Conservation (phyloP, 2,797 vertebrate species). For the Falco concolor region DNA sequence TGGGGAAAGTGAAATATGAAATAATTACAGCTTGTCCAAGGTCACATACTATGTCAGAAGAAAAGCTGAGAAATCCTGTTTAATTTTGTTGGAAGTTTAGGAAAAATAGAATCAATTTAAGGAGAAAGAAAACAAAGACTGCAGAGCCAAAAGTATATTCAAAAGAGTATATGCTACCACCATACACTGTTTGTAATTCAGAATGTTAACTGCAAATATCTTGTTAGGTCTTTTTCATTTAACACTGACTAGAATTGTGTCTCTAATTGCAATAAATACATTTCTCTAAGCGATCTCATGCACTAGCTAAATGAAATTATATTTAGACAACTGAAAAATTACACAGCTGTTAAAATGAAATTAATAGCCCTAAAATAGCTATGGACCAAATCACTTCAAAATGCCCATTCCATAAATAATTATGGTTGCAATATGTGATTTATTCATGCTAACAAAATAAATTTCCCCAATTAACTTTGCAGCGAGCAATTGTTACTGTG, state of each 20-base stretch:
- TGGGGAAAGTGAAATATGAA: not conserved
- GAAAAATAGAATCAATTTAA: not conserved
- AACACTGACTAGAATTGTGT: not conserved
- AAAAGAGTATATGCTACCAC: not conserved
- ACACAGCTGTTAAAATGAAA: conserved; percentile 13
- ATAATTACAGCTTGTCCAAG: not conserved
- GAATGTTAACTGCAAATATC: not conserved
- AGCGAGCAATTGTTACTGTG: not conserved
- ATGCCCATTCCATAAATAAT: not conserved
- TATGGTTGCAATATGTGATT: not conserved
- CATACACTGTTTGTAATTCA: not conserved
- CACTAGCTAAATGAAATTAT: not conserved
- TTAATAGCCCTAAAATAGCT: not conserved
- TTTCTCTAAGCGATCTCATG: conserved; percentile 3
- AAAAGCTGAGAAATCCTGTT: not conserved
- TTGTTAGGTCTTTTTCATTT: not conserved
- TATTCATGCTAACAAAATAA: not conserved
- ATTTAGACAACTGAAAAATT: conserved; percentile 16
- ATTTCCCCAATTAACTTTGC: not conserved
- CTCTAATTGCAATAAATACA: not conserved
- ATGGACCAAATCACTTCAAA: not conserved
- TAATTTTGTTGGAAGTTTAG: not conserved
- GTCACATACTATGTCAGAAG: not conserved
- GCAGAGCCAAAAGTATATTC: not conserved
- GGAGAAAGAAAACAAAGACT: not conserved